phyloP scores from a whole-genome alignment of 2,888 invertebrate genomes.

The Cybosia mesomella region DNA sequence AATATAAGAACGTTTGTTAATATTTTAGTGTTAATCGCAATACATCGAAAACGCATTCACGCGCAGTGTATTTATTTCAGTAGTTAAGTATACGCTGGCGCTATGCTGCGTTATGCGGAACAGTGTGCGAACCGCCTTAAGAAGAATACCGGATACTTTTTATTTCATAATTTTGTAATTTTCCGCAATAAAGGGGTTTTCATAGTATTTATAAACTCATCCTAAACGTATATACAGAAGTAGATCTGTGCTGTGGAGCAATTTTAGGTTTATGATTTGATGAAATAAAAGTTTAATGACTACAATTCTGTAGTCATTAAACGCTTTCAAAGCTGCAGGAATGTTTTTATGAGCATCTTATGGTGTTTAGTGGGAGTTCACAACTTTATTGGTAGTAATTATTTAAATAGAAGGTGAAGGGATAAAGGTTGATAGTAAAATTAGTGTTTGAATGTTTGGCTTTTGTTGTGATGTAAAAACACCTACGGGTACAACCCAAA shows the following conservation, averaged over 20 bases:
- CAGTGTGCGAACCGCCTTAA: no score
- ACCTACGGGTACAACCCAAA: neutral
- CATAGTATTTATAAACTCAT: neutral
- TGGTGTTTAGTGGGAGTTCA: neutral
- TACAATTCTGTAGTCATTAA: neutral
- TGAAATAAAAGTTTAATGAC: neutral
- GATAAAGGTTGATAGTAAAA: neutral
- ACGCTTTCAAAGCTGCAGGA: neutral
- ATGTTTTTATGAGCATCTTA: neutral
- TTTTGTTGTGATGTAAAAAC: neutral
- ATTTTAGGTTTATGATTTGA: neutral
- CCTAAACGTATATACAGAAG: neutral
- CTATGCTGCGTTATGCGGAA: neutral
- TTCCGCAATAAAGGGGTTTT: neutral
- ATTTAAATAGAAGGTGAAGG: neutral
- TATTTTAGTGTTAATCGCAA: no score
- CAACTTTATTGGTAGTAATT: neutral
- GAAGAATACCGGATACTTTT: no score
- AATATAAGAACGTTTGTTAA: no score
- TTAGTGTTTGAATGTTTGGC: neutral
- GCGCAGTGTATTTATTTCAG: no score
- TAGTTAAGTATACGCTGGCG: neutral
- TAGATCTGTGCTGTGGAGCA: neutral
- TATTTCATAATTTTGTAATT: neutral
- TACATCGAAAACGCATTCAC: no score